Evolutionary conservation across 2,888 invertebrate genomes (phyloP).

Genomic region (Thera britannica): DNA sequence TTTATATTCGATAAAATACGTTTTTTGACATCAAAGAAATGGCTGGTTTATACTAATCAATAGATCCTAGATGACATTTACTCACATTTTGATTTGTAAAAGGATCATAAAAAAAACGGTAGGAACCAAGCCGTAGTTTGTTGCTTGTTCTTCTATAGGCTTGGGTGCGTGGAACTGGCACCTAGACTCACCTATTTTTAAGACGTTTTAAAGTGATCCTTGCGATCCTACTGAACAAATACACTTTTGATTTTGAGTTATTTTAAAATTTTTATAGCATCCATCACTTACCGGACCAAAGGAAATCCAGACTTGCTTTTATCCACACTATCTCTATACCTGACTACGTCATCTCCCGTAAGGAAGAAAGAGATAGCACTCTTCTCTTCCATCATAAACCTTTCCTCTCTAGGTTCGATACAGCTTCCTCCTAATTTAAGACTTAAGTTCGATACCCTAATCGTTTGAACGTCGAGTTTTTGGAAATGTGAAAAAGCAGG

Average conservation of each 20-base stretch:
- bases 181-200: too few species aligned
- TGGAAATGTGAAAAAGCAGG: constrained; percentile 57
- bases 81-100: too few species aligned
- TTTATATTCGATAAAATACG: neutral
- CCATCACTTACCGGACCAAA: constrained; percentile 75
- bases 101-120: too few species aligned
- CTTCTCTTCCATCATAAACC: constrained; percentile 60
- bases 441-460: constrained; percentile 45
- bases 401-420: constrained; percentile 50
- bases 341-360: constrained; percentile 48
- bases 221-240: too few species aligned
- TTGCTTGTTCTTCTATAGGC: too few species aligned
- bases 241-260: too few species aligned
- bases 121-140: too few species aligned
- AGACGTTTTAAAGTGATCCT: too few species aligned
- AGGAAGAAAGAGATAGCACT: constrained; percentile 65
- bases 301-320: constrained; percentile 85
- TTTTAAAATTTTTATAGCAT: neutral
- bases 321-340: constrained; percentile 74
- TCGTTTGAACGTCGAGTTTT: constrained; percentile 54
- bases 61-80: too few species aligned
- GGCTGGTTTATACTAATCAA: too few species aligned
- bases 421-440: constrained; percentile 58
- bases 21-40: neutral
- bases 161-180: too few species aligned